Evolutionary conservation across 2,888 invertebrate genomes (phyloP), one percentile per base, ranked within the genome.

Genomic region (Lasioglossum pauxillum): DNA sequence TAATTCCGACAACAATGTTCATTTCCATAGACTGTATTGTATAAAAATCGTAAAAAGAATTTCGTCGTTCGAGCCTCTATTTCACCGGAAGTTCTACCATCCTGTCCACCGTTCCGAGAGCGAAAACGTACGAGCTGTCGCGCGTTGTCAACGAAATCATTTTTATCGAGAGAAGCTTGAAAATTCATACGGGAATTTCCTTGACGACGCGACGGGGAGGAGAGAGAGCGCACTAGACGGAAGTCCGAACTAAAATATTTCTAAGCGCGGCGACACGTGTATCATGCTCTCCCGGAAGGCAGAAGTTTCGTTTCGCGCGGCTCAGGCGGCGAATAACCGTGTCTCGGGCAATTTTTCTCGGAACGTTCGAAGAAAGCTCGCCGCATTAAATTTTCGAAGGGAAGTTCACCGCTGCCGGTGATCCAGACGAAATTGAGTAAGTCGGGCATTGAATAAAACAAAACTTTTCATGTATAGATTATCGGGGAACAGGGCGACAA

Each of bases 151-250:
- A 53, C 53, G n/a, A 53, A 53, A 53, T 53, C n/a, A 53, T 57
- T 57, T 64, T 64, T 16, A 64, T 64, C 64, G 31, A 1, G 2
- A 31, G 31, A 0, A 64, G 31, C 38, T 78, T 69, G 69, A 12
- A n/a, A 49, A 23, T 46, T 49, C n/a, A 67, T 35, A 78, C 46
- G 12, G 46, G 69, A 78, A 78, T 78, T 78, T 69, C n/a, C 5
- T n/a, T 8, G n/a, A n/a, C 67, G n/a, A 38, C 5, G 12, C 67
- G n/a, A 19, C 12, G 19, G 38, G 35, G 1, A n/a, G 19, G 67
- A 53, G 35, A 44, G 31, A 31, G 38, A 23, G 27, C 19, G 69
- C 12, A 19, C 4, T 5, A 19, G 19, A 69, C 3, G 19, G 27
- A 49, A 78, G 69, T 69, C 2, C 35, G n/a, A 10, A n/a, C 5